A percentile compares a stretch with the other conserved stretches of the same genome.
These are phyloP conservation scores for Argynnis bischoffii DNA, from an alignment of 2,888 invertebrate species.

Conservation along the genomic window DNA sequence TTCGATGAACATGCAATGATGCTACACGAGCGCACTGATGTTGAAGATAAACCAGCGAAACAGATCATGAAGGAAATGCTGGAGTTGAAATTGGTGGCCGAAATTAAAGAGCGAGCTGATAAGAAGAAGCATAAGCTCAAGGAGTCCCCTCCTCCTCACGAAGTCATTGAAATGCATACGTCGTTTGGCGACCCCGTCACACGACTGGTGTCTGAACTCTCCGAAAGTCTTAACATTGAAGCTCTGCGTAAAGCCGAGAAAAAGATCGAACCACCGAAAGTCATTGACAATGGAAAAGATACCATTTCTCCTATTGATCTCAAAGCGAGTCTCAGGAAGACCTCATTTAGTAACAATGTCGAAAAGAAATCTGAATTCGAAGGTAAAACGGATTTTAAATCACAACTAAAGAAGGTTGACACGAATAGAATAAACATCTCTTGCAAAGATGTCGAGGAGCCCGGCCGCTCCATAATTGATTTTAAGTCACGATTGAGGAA, in stretches of 20 bases:
- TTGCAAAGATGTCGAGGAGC: conserved; percentile 78
- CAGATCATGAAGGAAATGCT: conserved; percentile 90
- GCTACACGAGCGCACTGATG: conserved; percentile 81
- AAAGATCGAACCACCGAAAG: conserved; percentile 41
- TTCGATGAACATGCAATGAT: conserved; percentile 79
- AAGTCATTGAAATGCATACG: conserved; percentile 50
- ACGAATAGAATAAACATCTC: conserved; percentile 82
- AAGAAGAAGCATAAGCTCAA: conserved; percentile 82
- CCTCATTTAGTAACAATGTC: conserved; percentile 53
- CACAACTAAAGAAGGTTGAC: conserved; percentile 89
- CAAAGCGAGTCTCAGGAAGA: conserved; percentile 78
- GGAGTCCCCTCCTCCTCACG: conserved; percentile 73
- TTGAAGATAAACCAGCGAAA: conserved; percentile 57
- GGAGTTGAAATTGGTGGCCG: conserved; percentile 90
- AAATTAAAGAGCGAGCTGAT: conserved; percentile 90
- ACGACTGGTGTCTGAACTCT: conserved; percentile 91
- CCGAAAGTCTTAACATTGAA: conserved; percentile 90
- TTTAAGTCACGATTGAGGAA: conserved; percentile 92
- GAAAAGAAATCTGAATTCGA: conserved; percentile 53
- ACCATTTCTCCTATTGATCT: conserved; percentile 71
- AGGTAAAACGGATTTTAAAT: conserved; percentile 80
- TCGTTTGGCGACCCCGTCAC: conserved; percentile 88
- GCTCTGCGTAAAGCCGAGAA: conserved; percentile 64
- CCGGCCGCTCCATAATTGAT: conserved; percentile 87
- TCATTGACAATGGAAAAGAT: conserved; percentile 50